These are phyloP conservation scores for Acanthornis magna DNA, from an alignment of 2,797 vertebrate species.

Conservation along the genomic window DNA sequence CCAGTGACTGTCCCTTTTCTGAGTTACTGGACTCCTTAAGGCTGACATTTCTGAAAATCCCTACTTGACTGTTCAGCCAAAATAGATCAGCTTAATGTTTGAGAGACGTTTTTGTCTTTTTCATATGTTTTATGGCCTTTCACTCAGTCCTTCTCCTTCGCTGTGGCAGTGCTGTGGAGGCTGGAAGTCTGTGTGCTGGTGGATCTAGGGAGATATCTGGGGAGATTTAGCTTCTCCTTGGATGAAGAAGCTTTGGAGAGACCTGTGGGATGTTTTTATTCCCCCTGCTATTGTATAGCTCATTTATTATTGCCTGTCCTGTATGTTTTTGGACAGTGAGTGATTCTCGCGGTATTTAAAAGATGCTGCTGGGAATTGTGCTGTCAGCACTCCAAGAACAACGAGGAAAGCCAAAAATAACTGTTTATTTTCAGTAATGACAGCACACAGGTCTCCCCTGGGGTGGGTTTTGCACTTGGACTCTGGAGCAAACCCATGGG, in stretches of 20 bases:
- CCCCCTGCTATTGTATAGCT: neutral
- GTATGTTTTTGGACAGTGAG: constrained; percentile 35
- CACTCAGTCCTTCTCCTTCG: neutral
- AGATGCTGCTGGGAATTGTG: constrained; percentile 45
- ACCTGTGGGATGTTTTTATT: neutral
- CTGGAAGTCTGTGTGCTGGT: neutral
- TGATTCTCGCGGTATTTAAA: constrained; percentile 8
- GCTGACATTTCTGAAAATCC: neutral
- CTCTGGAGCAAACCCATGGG: neutral
- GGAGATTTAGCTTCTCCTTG: neutral
- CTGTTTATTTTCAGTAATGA: constrained; percentile 40
- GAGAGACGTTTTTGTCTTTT: neutral
- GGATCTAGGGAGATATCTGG: neutral
- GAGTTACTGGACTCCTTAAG: neutral
- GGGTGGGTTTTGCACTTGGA: neutral
- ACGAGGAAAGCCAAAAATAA: constrained; percentile 56
- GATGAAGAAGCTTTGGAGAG: neutral
- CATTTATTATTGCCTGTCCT: neutral
- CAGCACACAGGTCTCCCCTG: constrained; percentile 7
- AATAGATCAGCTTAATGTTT: neutral
- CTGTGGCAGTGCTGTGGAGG: neutral
- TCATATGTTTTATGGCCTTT: neutral
- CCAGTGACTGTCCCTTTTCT: neutral
- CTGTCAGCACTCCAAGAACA: constrained; percentile 63
- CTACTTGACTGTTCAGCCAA: neutral